Percentiles rank a stretch among this genome's conserved stretches.
These are phyloP conservation scores for Spongilla lacustris DNA, from an alignment of 37 sponge, comb jelly and placozoan species.

Conservation along the genomic window DNA sequence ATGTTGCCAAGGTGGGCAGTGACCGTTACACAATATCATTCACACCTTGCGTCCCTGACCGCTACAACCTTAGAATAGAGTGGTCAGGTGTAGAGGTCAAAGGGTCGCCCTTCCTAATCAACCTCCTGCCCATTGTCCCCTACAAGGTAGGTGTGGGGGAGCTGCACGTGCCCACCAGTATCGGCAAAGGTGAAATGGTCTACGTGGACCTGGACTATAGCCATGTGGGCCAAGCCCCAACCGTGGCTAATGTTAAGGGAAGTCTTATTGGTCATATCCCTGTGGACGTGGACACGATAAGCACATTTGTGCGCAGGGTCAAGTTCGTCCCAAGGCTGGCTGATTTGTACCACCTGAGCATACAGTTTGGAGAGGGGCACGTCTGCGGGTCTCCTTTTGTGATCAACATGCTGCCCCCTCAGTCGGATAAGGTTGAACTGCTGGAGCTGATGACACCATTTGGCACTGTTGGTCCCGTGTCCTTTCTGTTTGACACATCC, in stretches of 20 bases:
- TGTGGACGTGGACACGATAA: conserved; percentile 8
- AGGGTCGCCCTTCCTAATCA: conserved; percentile 71
- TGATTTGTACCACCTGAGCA: conserved; percentile 33
- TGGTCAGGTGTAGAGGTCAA: conserved; percentile 63
- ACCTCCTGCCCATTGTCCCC: conserved; percentile 20
- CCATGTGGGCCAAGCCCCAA: neutral
- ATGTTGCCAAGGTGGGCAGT: neutral
- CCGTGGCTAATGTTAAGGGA: conserved; percentile 10
- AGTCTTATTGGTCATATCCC: conserved; percentile 3
- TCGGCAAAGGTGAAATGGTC: conserved; percentile 16
- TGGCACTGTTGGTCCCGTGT: neutral
- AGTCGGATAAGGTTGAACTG: conserved; percentile 10
- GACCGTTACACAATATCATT: conserved; percentile 41
- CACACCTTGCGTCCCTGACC: conserved; percentile 44
- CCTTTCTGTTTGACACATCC: neutral
- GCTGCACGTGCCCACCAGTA: conserved; percentile 10
- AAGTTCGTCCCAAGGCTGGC: conserved; percentile 21
- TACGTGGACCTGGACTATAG: conserved; percentile 15
- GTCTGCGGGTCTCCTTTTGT: conserved; percentile 57
- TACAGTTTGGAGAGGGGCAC: conserved; percentile 35
- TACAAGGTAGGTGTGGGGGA: conserved; percentile 31
- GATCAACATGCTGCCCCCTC: conserved; percentile 36
- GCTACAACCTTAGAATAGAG: conserved; percentile 53
- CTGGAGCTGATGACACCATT: conserved; percentile 12
- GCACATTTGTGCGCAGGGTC: conserved; percentile 12